Conservation (phyloP, 2,888 invertebrate species). For the Rhynchonema sp. region DNA sequence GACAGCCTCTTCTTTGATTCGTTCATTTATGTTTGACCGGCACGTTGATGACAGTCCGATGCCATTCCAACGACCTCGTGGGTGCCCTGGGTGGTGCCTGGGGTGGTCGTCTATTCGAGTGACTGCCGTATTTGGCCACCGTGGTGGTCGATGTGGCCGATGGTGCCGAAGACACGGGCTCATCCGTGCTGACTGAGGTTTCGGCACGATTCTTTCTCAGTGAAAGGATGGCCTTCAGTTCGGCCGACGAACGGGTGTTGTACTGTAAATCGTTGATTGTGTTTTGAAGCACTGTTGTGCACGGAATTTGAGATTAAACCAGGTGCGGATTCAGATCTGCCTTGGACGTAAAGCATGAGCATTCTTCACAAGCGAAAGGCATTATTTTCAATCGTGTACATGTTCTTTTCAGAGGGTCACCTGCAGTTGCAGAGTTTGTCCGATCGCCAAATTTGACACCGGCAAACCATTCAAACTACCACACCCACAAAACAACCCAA, state of each 20-base stretch:
- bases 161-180: not conserved
- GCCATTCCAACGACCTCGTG: not conserved
- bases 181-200: not conserved
- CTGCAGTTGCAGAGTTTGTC: too few relatives aligned
- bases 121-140: not conserved
- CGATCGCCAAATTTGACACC: too few relatives aligned
- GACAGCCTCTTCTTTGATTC: too few relatives aligned
- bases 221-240: conserved; percentile 20
- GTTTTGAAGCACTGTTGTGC: too few relatives aligned
- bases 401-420: too few relatives aligned
- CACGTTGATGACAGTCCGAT: not conserved
- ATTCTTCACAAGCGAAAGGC: too few relatives aligned
- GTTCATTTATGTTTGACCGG: not conserved
- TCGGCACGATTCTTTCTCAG: conserved; percentile 12
- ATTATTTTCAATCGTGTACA: too few relatives aligned
- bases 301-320: too few relatives aligned
- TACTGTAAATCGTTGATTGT: conserved; percentile 14
- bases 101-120: not conserved
- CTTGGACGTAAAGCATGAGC: too few relatives aligned
- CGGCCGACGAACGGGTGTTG: conserved; percentile 16
- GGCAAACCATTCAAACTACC: too few relatives aligned
- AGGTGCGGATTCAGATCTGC: too few relatives aligned
- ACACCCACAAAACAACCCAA: too few relatives aligned
- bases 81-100: not conserved
- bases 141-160: not conserved